Percentiles rank a stretch among this genome's conserved stretches.
These are phyloP conservation scores for Microcebus lehilahytsara DNA, from an alignment of 2,113 vertebrate genomes.

Conservation along the genomic window DNA sequence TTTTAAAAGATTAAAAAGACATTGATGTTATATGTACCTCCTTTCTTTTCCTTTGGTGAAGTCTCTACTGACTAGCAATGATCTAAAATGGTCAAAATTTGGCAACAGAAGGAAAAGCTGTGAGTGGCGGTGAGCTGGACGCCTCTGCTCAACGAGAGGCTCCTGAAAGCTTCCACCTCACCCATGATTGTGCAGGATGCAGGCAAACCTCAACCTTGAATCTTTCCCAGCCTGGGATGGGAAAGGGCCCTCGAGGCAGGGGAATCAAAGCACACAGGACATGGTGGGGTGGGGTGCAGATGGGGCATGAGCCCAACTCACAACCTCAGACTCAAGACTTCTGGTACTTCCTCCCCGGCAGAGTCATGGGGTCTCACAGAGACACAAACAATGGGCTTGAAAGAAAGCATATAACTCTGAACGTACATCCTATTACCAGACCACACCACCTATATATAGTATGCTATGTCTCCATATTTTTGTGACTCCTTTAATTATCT, in stretches of 20 bases:
- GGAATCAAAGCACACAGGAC: neutral
- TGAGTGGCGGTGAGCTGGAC: neutral
- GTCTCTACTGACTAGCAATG: neutral
- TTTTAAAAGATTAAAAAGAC: neutral
- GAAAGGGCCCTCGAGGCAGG: neutral
- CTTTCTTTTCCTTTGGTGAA: neutral
- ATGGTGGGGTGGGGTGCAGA: neutral
- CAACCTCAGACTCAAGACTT: neutral
- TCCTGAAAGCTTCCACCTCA: neutral
- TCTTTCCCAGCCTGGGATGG: neutral
- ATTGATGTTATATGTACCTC: neutral
- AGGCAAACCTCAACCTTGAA: neutral
- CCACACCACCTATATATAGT: neutral
- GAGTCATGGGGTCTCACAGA: neutral
- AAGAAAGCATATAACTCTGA: neutral
- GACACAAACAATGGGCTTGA: neutral
- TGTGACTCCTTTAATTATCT: neutral
- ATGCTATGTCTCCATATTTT: neutral
- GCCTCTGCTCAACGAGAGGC: neutral
- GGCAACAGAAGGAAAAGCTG: neutral
- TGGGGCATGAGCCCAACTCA: neutral
- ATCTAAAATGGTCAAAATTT: conserved; percentile 5
- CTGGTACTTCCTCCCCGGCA: neutral
- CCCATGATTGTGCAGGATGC: neutral
- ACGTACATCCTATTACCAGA: neutral